Evolutionary conservation across 37 sponge, comb jelly and placozoan genomes (phyloP).

Genomic region (Eunapius fragilis): DNA sequence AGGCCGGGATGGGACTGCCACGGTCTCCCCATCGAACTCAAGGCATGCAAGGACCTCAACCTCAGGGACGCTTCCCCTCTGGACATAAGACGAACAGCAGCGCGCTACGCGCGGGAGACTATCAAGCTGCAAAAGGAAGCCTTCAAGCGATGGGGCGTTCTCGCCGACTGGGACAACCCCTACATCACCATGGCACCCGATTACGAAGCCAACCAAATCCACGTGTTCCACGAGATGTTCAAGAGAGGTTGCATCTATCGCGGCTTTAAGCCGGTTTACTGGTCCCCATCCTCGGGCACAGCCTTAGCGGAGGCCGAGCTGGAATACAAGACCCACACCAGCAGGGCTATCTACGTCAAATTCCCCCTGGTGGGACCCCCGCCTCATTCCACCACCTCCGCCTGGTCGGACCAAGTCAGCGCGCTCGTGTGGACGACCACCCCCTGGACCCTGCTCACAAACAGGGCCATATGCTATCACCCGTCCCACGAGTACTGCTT

Average conservation of each 20-base stretch:
- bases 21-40: constrained; percentile 92
- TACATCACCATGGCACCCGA: constrained; percentile 79
- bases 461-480: constrained; percentile 85
- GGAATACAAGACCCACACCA: constrained; percentile 77
- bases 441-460: constrained; percentile 90
- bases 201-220: constrained; percentile 90
- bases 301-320: constrained; percentile 95
- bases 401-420: background rate
- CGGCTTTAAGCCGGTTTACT: constrained; percentile 90
- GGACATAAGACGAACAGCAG: constrained; percentile 60
- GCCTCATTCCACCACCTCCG: background rate
- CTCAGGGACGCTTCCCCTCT: background rate
- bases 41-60: constrained; percentile 47
- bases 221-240: constrained; percentile 87
- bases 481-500: constrained; percentile 40
- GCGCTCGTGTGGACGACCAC: constrained; percentile 94
- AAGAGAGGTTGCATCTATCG: constrained; percentile 89
- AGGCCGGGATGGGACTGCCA: constrained; percentile 97
- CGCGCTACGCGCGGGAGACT: constrained; percentile 60
- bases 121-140: constrained; percentile 70
- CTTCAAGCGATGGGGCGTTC: constrained; percentile 87
- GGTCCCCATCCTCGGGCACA: constrained; percentile 94
- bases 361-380: constrained; percentile 36
- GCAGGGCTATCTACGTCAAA: constrained; percentile 62
- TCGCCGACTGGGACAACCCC: constrained; percentile 86